phyloP scores from a whole-genome alignment of 2,113 vertebrate species.

The Tragelaphus scriptus region DNA sequence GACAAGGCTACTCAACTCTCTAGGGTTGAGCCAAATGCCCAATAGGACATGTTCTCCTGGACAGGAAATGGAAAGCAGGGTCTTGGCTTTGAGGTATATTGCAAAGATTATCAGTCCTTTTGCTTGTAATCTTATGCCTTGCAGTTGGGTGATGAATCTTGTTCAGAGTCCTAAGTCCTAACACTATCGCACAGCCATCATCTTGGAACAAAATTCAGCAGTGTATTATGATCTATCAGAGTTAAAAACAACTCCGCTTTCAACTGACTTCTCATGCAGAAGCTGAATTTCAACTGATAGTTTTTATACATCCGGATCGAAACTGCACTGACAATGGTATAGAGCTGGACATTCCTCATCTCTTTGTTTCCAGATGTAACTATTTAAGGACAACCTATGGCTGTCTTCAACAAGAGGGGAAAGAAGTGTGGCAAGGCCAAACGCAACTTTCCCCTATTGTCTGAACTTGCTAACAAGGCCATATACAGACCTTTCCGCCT shows the following conservation, averaged over 20 bases:
- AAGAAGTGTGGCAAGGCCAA: background rate
- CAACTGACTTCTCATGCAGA: background rate
- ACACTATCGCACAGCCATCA: background rate
- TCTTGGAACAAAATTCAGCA: background rate
- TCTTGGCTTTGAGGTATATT: background rate
- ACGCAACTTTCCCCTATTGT: background rate
- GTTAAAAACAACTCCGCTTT: background rate
- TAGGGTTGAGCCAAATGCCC: background rate
- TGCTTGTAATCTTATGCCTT: background rate
- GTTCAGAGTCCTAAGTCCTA: background rate
- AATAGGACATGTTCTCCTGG: background rate
- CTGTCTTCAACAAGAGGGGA: background rate
- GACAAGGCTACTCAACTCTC: background rate
- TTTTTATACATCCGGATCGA: background rate
- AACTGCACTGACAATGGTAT: background rate
- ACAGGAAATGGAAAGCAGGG: background rate
- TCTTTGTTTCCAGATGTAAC: background rate
- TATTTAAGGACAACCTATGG: background rate
- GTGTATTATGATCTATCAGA: background rate
- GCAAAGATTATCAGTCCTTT: background rate
- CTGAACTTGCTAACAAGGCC: background rate
- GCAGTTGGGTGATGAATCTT: background rate
- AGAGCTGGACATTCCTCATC: background rate
- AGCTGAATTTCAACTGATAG: background rate
- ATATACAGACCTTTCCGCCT: background rate